Evolutionary conservation across 2,888 invertebrate species (phyloP), one percentile per base, ranked within the genome.

Genomic region (Stramonita haemastoma): DNA sequence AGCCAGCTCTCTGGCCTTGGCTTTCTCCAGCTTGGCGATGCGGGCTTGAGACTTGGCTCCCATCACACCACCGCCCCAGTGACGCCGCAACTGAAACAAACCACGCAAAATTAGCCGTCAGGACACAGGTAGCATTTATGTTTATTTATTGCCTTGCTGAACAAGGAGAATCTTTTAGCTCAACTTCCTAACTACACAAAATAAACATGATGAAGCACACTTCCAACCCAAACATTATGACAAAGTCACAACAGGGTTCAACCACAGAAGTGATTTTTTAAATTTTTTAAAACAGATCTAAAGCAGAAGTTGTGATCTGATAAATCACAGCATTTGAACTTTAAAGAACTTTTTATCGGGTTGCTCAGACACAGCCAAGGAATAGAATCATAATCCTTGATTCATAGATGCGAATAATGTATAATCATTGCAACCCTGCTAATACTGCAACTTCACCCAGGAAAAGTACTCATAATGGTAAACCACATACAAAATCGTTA

Each of bases 1-100:
- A 93, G 98, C 98, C 94, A 99, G 96, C 97, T 99, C 99, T 95
- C 98, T 98, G 89, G 98, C 98, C 97, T 98, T 99, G n/a, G 98
- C 98, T 96, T 98, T 98, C 96, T 99, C 99, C 93, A 99, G 97
- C 97, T 99, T 99, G 93, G 98, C 97, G 95, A 99, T 98, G 93
- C 98, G 97, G 57, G 99, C 99, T 95, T 98, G 98, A 93, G 99
- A 99, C 97, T 99, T 99, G 95, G 98, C 97, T 89, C 99, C 99
- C 96, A 99, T 97, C 91, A 98, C 96, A 96, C 99, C 99, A 96
- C 99, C 99, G 94, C 99, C 99, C 99, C 99, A 99, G 97, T 99
- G 99, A 95, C 97, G 97, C 95, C 99, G 97, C 96, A 99, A 98
- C 97, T 96, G 94, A 88, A 95, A 94, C n/a, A 90, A 83, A 6